These are phyloP conservation scores for Calonectris borealis DNA, from an alignment of 2,113 vertebrate species.

Conservation along the genomic window DNA sequence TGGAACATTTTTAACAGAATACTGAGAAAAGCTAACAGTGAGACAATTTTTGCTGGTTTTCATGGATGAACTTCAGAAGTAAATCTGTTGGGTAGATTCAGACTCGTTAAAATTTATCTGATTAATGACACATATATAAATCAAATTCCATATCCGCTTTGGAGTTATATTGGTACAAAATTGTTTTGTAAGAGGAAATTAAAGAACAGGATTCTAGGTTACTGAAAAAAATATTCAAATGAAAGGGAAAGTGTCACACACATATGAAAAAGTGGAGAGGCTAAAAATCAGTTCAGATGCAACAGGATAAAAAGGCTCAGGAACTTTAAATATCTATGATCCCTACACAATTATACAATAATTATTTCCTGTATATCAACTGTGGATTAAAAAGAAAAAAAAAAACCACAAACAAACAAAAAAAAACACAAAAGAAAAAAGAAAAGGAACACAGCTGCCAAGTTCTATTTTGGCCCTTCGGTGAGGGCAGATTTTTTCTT, in stretches of 20 bases:
- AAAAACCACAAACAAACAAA: no score
- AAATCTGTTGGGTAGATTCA: not conserved
- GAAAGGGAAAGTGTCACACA: not conserved
- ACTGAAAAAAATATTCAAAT: not conserved
- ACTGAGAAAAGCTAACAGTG: not conserved
- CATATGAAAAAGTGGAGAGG: not conserved
- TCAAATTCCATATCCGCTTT: not conserved
- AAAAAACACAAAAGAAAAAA: accelerated
- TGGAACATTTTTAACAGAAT: not conserved
- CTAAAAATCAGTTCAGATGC: not conserved
- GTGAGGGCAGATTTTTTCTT: not conserved
- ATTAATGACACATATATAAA: not conserved
- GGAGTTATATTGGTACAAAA: not conserved
- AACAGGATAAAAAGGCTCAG: not conserved
- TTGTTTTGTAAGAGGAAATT: not conserved
- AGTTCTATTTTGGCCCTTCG: not conserved
- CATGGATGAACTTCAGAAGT: not conserved
- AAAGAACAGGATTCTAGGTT: not conserved
- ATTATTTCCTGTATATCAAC: not conserved
- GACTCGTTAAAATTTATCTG: not conserved
- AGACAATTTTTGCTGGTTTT: not conserved
- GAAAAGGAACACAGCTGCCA: not conserved
- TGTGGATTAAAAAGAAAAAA: not conserved
- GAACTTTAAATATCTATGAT: not conserved
- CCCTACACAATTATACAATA: not conserved